Evolutionary conservation across 1,140 invertebrate genomes (phyloP).

Genomic region (Steinernema khuongi): DNA sequence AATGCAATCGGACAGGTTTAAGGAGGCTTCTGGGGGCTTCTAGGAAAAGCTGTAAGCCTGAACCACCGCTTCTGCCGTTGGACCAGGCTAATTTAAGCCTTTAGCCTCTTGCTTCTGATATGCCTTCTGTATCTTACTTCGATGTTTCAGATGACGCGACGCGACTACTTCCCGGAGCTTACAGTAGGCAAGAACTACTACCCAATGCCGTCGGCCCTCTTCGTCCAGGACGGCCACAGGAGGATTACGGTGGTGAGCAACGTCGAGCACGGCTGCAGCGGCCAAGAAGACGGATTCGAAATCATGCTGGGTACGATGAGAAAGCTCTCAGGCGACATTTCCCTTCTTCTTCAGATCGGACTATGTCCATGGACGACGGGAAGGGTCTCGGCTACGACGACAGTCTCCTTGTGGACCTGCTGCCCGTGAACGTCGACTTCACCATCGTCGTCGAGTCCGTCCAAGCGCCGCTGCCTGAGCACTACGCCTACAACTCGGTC

Average conservation of each 20-base stretch:
- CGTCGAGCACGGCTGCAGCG: constrained; percentile 34
- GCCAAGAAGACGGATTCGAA: constrained; percentile 25
- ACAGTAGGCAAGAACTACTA: constrained; percentile 90
- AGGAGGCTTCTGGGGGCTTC: constrained; percentile 25
- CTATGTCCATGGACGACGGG: constrained; percentile 85
- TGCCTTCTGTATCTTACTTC: no score
- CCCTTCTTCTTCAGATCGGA: constrained; percentile 71
- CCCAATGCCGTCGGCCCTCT: constrained; percentile 77
- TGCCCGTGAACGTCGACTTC: constrained; percentile 38
- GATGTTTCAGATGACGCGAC: constrained; percentile 71
- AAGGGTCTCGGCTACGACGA: constrained; percentile 77
- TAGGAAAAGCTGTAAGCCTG: constrained; percentile 21
- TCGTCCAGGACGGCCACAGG: constrained; percentile 72
- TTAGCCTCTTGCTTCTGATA: no score
- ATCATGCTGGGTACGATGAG: constrained; percentile 31
- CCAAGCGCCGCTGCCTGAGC: background rate
- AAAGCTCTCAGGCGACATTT: background rate
- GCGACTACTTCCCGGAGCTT: constrained; percentile 75
- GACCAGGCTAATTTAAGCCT: no score
- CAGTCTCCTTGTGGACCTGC: constrained; percentile 29
- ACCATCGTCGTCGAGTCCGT: constrained; percentile 25
- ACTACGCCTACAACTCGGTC: background rate
- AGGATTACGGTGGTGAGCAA: constrained; percentile 65
- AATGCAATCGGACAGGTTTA: constrained; percentile 15
- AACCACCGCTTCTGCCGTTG: constrained; percentile 21